Evolutionary conservation across 2,888 invertebrate species (phyloP).

Genomic region (Griposia aprilina): DNA sequence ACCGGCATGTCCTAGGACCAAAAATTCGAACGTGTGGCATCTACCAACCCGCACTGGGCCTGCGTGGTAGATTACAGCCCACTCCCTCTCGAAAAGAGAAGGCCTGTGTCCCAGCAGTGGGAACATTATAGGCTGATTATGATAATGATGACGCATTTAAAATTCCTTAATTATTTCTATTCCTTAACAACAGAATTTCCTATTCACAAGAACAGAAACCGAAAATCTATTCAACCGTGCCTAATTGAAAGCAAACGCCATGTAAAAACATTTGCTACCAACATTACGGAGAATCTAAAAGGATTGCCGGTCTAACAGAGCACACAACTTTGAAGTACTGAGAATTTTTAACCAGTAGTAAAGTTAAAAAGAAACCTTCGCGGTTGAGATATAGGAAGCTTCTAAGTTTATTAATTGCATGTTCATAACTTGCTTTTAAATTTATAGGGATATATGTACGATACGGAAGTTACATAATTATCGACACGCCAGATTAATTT

Average conservation of each 20-base stretch:
- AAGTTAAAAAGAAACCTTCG: slow-evolving; percentile 24
- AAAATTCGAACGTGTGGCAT: no score
- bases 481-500: no score
- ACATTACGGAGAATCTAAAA: slow-evolving; percentile 48
- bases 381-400: slow-evolving; percentile 33
- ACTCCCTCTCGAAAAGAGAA: no score
- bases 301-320: slow-evolving; percentile 41
- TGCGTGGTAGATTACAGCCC: no score
- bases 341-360: slow-evolving; percentile 16
- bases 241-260: slow-evolving; percentile 54
- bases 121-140: no score
- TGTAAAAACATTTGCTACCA: slow-evolving; percentile 36
- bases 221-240: slow-evolving; percentile 17
- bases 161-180: neutral
- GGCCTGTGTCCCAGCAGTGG: no score
- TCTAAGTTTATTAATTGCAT: slow-evolving; percentile 33
- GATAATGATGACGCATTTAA: neutral
- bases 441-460: neutral
- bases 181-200: neutral
- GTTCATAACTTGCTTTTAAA: slow-evolving; percentile 1
- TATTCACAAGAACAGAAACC: slow-evolving; percentile 10
- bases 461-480: neutral
- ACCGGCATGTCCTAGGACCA: no score
- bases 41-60: no score
- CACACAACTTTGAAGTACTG: slow-evolving; percentile 33